Evolutionary conservation across 2,797 vertebrate genomes (phyloP).

Genomic region (Eurystomus glaucurus): DNA sequence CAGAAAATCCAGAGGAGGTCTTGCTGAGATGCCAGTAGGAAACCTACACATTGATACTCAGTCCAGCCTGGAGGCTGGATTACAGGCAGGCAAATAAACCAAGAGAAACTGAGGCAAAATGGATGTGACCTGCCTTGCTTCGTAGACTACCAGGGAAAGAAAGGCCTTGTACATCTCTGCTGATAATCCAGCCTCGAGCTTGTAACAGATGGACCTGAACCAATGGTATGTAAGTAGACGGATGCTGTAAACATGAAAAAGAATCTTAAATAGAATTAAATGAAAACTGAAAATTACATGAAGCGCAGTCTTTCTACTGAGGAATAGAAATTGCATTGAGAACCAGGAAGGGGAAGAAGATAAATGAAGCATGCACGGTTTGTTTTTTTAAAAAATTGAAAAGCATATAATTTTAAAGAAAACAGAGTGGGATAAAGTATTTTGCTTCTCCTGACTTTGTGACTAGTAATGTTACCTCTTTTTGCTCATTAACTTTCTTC

Average conservation of each 20-base stretch:
- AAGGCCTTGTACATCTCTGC: neutral
- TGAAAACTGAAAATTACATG: neutral
- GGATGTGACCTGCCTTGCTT: neutral
- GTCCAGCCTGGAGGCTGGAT: neutral
- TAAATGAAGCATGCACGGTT: neutral
- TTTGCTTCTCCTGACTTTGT: neutral
- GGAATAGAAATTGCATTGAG: neutral
- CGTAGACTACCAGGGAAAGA: neutral
- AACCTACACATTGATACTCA: neutral
- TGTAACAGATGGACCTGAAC: neutral
- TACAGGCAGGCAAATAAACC: neutral
- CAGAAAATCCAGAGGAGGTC: neutral
- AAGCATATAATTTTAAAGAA: neutral
- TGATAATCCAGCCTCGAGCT: neutral
- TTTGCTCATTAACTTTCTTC: neutral
- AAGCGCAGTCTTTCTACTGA: neutral
- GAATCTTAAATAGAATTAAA: neutral
- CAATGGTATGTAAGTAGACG: neutral
- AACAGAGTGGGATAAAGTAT: neutral
- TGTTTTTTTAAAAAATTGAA: neutral
- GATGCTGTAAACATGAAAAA: neutral
- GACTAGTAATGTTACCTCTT: conserved; percentile 3
- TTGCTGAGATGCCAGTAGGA: neutral
- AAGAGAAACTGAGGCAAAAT: neutral
- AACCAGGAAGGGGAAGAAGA: neutral